Base-by-base conservation (phyloP, 2,113 vertebrate species). In the Ophthalmolycus amberensis region DNA sequence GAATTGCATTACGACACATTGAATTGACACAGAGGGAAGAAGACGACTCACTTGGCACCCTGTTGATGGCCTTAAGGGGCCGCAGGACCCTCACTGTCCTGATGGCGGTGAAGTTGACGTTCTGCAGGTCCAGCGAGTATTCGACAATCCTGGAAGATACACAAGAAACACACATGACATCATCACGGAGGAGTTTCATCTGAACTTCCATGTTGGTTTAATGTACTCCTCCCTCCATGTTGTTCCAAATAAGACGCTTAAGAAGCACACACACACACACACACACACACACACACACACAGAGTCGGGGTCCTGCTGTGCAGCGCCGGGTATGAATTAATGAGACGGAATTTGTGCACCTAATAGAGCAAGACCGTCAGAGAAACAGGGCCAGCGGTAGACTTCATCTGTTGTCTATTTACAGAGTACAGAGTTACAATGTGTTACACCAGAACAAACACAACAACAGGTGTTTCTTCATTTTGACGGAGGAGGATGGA, bases 41-140 rank as follows among this genome's bases (percentile, higher is more conserved):
- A 37, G 10, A 6, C 44, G 0, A 97, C 97, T 98, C 96, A 99
- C 98, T 99, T 78, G 98, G 98, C 77, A 99, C 98, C 38, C 98
- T 95, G 94, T 99, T 99, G 93, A 99, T 99, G 79, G 98, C 98
- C 96, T 99, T 99, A 85, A 99, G 96, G 9, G 98, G 98, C 42
- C 98, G 95, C 90, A 99, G 96, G 46, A 99, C 98, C 0, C 98
- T 94, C 82, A 99, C 98, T 0, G 98, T 99, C 64, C 98, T 96
- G 91, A 99, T 99, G 86, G 98, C 97, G 0, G 98, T 99, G 86
- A 99, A 95, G 91, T 98, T 99, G 91, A 99, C 93, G 79, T 99
- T 99, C 91, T 99, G 98, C 59, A 99, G 96, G 86, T 99, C 98
- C 95, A 99, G 92, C 0, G 98, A 99, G 84, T 99, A 99, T 80